Evolutionary conservation across 2,113 vertebrate genomes (phyloP), one percentile per base, ranked within the genome.

Genomic region (Hydrolagus affinis): DNA sequence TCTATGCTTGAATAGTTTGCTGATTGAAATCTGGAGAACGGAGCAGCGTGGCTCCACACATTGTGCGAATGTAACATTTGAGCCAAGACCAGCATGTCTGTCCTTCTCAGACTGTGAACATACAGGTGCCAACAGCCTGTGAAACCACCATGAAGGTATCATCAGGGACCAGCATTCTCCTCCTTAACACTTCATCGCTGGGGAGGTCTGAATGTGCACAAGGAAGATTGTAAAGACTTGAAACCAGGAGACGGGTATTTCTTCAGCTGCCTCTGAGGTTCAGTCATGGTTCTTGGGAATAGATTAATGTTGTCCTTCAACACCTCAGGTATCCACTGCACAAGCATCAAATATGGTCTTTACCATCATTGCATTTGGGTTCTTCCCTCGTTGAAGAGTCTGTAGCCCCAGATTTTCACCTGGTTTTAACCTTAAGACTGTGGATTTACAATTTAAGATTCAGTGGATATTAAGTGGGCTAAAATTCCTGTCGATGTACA

Each of bases 281-380:
- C 85, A 0, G 8, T 69, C 23, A 85, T 30, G 85, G 60, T 76
- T 64, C 60, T 59, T 87, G 32, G 76, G 86, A 12, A 85, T 86
- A 72, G 12, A 68, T 86, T 69, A 80, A 30, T 4, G 0, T 78
- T 72, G 69, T 71, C 1, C 66, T 32, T 70, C 70, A 44, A 23
- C 30, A 85, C 86, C 66, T 86, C 86, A 8, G n/a, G 70, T 75
- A 85, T 85, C 86, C 17, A 70, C 71, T 69, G 62, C 56, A 70
- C 21, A 70, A 85, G 0, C 6, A 44, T 85, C 15, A 77, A 30
- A 88, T 77, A 25, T 68, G 4, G 85, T 44, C 44, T 44, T 44
- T 44, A 44, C 44, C 44, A 44, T 44, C 44, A 44, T 44, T 44
- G 6, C 44, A 44, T 6, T 44, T 44, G 44, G 44, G 6, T 44